Base-by-base conservation (phyloP, 2,797 vertebrate species). In the Paguma larvata region DNA sequence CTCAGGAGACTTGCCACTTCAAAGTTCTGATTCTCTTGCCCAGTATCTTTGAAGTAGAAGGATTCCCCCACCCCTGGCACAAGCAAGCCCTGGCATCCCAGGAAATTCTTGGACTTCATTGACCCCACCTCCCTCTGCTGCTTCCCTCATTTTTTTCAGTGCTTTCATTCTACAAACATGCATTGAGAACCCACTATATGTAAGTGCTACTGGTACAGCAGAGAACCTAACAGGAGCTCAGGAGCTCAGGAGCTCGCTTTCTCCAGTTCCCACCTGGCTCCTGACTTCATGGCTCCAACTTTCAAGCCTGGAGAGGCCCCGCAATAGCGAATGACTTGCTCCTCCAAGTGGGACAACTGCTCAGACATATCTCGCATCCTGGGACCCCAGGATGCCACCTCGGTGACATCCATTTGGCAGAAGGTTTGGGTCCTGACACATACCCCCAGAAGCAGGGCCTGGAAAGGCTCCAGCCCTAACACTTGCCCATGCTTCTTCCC, bases 1-100 rank as follows among this genome's bases (percentile, higher is more conserved):
- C 59, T 77, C 72, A 7, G 23, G 68, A 89, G 82, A 88, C 32
- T 51, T 73, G 27, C 46, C 90, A 92, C 56, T 85, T 96, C 44
- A 53, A 18, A 53, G 41, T 72, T 67, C 86, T 88, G 80, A 82
- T 59, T 95, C 70, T 51, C 73, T 78, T 86, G 12, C 9, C 18
- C 46, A 67, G 6, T 30, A 25, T 68, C 75, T 97, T 80, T 91
- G 79, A 92, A 80, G 77, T 44, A 79, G 78, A 92, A 90, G 53
- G 67, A 73, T 59, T 73, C 32, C 13, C 56, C 51, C 68, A 73
- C 86, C 41, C 14, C 41, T 46, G 72, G 53, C 15, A 41, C n/a
- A 63, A 53, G 59, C 73, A 70, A 46, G 9, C 59, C 25, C 44
- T 32, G 59, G 51, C 63, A 78, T 67, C 63, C 67, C 89, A 89